phyloP scores from a whole-genome alignment of 2,888 invertebrate genomes.

The Sturmia bella region DNA sequence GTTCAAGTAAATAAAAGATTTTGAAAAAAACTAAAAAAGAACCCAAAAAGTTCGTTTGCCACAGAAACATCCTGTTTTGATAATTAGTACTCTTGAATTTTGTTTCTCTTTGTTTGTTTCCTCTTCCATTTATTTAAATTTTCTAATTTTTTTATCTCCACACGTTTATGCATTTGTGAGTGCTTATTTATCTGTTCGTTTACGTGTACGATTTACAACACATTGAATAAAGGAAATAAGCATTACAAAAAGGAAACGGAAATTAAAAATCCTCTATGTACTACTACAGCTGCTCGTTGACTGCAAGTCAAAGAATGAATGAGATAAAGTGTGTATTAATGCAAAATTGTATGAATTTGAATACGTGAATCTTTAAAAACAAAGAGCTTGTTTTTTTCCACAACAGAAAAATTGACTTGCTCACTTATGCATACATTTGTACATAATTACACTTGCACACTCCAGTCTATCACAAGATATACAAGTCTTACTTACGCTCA shows the following conservation, averaged over 20 bases:
- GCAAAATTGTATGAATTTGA: constrained; percentile 19
- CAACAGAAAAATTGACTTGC: constrained; percentile 3
- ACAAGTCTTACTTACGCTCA: constrained; percentile 35
- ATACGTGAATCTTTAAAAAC: constrained; percentile 41
- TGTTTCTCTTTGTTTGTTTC: constrained; percentile 47
- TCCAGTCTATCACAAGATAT: constrained; percentile 31
- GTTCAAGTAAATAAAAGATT: constrained; percentile 10
- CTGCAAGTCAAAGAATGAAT: constrained; percentile 45
- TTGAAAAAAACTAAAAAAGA: constrained; percentile 2
- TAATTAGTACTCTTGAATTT: constrained; percentile 59
- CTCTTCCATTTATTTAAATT: constrained; percentile 54
- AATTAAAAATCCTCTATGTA: constrained; percentile 58
- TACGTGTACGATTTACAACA: constrained; percentile 39
- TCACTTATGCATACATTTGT: constrained; percentile 24
- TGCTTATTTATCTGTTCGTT: constrained; percentile 18
- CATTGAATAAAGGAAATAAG: constrained; percentile 61
- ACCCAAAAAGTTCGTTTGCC: constrained; percentile 42
- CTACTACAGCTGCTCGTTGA: constrained; percentile 47
- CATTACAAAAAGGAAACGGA: constrained; percentile 61
- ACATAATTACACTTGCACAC: not conserved
- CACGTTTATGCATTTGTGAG: constrained; percentile 17
- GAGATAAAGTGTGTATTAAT: not conserved
- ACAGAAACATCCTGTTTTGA: constrained; percentile 55
- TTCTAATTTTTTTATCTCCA: constrained; percentile 43
- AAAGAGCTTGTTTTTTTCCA: constrained; percentile 17